phyloP scores from a whole-genome alignment of 1,140 invertebrate genomes.

The Scylla paramamosain region DNA sequence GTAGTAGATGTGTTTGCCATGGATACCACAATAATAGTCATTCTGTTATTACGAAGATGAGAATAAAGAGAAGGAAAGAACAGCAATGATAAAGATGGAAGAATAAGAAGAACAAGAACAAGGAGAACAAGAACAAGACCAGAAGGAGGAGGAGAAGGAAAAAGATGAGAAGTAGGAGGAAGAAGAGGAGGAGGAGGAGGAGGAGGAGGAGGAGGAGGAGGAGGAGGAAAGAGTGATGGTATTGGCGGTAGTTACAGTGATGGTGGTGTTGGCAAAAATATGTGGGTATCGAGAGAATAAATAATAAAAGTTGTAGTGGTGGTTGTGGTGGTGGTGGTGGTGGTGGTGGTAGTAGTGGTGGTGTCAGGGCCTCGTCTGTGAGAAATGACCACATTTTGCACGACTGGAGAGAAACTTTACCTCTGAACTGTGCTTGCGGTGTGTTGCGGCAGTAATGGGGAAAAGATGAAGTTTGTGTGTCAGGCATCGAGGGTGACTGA shows the following conservation, averaged over 20 bases:
- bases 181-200: too few relatives aligned
- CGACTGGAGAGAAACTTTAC: background rate
- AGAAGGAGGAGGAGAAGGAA: background rate
- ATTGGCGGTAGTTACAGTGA: slow-evolving; percentile 12
- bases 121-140: background rate
- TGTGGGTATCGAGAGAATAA: background rate
- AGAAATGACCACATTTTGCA: background rate
- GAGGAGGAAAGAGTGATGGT: background rate
- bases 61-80: background rate
- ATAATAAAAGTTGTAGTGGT: background rate
- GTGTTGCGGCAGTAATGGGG: background rate
- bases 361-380: background rate
- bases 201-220: too few relatives aligned
- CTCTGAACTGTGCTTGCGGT: background rate
- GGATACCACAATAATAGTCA: background rate
- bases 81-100: background rate
- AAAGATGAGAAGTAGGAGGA: background rate
- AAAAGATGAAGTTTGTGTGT: background rate
- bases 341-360: background rate
- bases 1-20: background rate
- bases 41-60: background rate
- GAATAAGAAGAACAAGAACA: background rate
- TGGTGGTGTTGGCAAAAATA: background rate
- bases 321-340: too few relatives aligned
- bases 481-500: background rate